Percentiles rank a stretch among this genome's conserved stretches.
Evolutionary conservation across 2,113 vertebrate genomes (phyloP).

Genomic region (Dinomys branickii): DNA sequence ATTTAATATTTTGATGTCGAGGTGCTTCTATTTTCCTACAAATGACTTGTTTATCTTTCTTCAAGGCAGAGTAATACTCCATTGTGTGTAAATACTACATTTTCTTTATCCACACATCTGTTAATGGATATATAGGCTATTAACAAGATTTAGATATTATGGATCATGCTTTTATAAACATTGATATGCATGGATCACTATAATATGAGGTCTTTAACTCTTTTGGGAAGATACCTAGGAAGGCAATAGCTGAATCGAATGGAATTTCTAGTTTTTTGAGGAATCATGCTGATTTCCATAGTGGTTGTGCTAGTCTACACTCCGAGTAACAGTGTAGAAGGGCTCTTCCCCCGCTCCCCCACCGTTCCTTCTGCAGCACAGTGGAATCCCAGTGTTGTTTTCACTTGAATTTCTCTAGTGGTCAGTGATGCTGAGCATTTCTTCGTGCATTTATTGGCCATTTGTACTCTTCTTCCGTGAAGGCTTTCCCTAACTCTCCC

Average conservation of each 20-base stretch:
- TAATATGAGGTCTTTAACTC: neutral
- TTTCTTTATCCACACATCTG: neutral
- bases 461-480: neutral
- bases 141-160: neutral
- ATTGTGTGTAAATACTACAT: neutral
- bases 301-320: neutral
- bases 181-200: neutral
- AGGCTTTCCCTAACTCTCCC: neutral
- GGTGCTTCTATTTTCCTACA: neutral
- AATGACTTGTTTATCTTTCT: neutral
- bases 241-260: neutral
- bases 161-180: neutral
- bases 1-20: neutral
- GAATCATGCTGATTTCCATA: neutral
- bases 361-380: neutral
- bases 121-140: neutral
- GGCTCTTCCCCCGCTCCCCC: neutral
- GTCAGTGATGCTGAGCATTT: neutral
- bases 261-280: neutral
- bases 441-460: neutral
- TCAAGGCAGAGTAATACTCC: neutral
- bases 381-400: neutral
- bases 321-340: neutral
- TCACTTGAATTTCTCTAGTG: neutral
- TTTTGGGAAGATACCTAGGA: neutral